Base-by-base conservation (phyloP, 2,888 invertebrate genomes). In the Pammene aurita region DNA sequence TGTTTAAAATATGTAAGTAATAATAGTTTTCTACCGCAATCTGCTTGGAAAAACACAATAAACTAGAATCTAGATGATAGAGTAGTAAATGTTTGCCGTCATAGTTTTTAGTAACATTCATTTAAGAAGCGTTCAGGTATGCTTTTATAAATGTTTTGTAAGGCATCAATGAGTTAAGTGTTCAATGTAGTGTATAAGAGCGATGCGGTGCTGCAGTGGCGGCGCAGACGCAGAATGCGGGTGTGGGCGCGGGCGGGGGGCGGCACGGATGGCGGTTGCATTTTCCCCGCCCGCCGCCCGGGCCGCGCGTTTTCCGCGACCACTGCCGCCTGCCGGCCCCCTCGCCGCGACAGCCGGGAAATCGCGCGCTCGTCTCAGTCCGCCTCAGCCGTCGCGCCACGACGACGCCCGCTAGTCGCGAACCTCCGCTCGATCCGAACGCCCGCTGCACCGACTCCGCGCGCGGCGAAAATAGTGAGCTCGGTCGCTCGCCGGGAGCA, bases 251-350 rank as follows among this genome's bases (percentile, higher is more conserved):
- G 64, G 61, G 61, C 68, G 70, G 74, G 76, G 73, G 76, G 75
- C 79, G 79, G 78, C 68, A 75, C 72, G 78, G 81, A 73, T 73
- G 81, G 77, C 78, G 78, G 79, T 72, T 85, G 86, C 87, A 76
- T 89, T 89, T 90, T 89, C 90, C 89, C 88, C 89, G 89, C 86
- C 89, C 89, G 87, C 88, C 89, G 89, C 86, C 89, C 89, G 87
- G 82, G 77, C 84, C 84, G 77, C 82, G 86, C 87, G 87, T 89
- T 91, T 91, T 91, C 89, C 91, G 86, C 86, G 87, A 84, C 89
- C 87, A 88, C 87, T 88, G 86, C 87, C 63, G 67, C 44, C 67
- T 57, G 84, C 84, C 86, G 84, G 85, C 84, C 86, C 88, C 90
- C 89, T 84, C 87, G 81, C 85, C 78, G 84, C 80, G 80, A 80